phyloP scores from a whole-genome alignment of 1,140 invertebrate genomes.

The Drosophila neocordata region DNA sequence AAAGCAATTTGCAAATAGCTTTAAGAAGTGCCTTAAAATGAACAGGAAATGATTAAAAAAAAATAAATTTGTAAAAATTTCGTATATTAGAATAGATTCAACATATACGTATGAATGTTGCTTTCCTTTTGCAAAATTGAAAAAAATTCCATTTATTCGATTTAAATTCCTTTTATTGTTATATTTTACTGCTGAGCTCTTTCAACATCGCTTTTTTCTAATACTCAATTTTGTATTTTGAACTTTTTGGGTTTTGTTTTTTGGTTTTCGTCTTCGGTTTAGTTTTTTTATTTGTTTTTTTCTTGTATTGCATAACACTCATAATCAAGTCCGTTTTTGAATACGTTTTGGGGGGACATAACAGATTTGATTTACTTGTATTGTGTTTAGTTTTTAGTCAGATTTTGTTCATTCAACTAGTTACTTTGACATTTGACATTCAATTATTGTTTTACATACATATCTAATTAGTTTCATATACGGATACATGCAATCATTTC shows the following conservation, averaged over 20 bases:
- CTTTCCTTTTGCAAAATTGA: background rate
- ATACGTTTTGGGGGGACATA: constrained; percentile 15
- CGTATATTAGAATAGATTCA: constrained; percentile 15
- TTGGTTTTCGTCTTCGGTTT: constrained; percentile 24
- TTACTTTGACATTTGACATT: constrained; percentile 43
- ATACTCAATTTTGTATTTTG: constrained; percentile 35
- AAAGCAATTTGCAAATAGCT: constrained; percentile 36
- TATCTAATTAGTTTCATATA: constrained; percentile 59
- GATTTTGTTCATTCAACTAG: constrained; percentile 32
- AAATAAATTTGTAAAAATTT: background rate
- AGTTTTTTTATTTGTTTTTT: constrained; percentile 3
- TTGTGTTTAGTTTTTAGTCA: constrained; percentile 5
- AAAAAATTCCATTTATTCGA: constrained; percentile 8
- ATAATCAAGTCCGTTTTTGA: background rate
- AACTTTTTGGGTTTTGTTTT: constrained; percentile 25
- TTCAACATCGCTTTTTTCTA: constrained; percentile 39
- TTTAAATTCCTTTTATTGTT: constrained; percentile 16
- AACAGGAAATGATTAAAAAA: constrained; percentile 8
- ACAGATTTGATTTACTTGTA: constrained; percentile 29
- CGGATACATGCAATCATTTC: background rate
- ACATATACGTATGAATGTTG: too few relatives aligned
- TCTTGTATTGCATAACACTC: constrained; percentile 14
- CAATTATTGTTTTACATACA: constrained; percentile 46
- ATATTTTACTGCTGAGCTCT: constrained; percentile 13
- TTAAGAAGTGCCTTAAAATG: constrained; percentile 38